Evolutionary conservation across 1,140 invertebrate genomes (phyloP), one percentile per base, ranked within the genome.

Genomic region (Eurosta solidaginis): DNA sequence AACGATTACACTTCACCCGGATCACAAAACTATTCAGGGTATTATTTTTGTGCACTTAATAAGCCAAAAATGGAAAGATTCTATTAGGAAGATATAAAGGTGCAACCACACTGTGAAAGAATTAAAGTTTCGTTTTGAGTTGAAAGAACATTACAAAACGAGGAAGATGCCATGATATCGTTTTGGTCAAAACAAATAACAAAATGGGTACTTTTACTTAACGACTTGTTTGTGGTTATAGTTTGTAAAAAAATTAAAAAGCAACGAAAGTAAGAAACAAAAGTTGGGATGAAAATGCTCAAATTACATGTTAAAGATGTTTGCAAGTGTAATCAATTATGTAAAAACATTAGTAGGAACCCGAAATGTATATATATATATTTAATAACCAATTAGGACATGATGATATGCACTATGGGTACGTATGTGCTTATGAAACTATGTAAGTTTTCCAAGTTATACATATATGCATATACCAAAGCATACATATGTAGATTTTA

Each of bases 1-100:
- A 79, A 84, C 82, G 85, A 87, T 80, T 86, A 86, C 78, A 83
- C 85, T 84, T 84, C 84, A 83, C 85, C 85, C 83, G 85, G 85
- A 77, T 84, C 85, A 85, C 85, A 87, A 86, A 87, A 87, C 83
- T 87, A 87, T 87, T 84, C 85, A 83, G 85, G 85, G 81, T 87
- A 87, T 84, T 87, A 87, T 85, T 86, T 87, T 80, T 86, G 85
- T 82, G 85, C 85, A 87, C 84, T 87, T 78, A 87, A 87, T 79
- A 87, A 87, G 78, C 81, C 85, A 80, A 87, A 86, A 82, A 84
- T 87, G 80, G 85, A 87, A 76, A 80, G 85, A 74, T 87, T 84
- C 82, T 86, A 85, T 74, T 86, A 83, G 78, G 78, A 20, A 76
- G 40, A 78, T 3, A 33, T 33, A 14, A 40, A 76, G 3, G 1